Evolutionary conservation across 2,888 invertebrate species (phyloP).

Genomic region (Chrysolina haemoptera): DNA sequence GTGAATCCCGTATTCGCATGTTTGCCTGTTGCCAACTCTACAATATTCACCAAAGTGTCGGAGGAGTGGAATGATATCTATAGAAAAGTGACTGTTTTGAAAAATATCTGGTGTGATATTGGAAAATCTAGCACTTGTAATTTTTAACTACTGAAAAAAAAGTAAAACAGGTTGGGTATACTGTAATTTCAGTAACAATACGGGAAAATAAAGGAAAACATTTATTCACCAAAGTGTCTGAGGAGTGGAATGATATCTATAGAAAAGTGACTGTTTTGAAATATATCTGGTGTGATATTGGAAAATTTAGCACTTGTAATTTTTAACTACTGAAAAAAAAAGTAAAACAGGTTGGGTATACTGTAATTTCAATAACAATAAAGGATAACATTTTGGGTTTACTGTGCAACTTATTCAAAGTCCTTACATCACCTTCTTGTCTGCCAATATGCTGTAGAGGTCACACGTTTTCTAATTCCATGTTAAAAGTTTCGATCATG

Average conservation of each 20-base stretch:
- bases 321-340: conserved; percentile 26
- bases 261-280: conserved; percentile 56
- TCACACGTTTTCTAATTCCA: no score
- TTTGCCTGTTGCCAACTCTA: conserved; percentile 46
- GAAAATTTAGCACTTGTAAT: conserved; percentile 58
- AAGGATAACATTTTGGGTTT: no score
- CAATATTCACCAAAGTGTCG: conserved; percentile 45
- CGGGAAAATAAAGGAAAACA: no score
- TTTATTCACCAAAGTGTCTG: conserved; percentile 44
- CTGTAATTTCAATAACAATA: no score
- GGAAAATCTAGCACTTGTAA: conserved; percentile 59
- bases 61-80: conserved; percentile 50
- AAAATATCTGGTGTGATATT: conserved; percentile 63
- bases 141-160: conserved; percentile 27
- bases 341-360: not conserved
- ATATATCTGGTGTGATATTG: conserved; percentile 62
- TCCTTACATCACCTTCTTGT: no score
- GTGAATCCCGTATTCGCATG: conserved; percentile 37
- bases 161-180: not conserved
- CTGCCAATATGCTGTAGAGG: no score
- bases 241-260: conserved; percentile 50
- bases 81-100: conserved; percentile 54
- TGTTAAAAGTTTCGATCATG: no score
- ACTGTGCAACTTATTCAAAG: no score
- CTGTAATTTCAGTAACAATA: no score